Conservation (phyloP, 2,113 vertebrate species). For the Pelodiscus sinensis region DNA sequence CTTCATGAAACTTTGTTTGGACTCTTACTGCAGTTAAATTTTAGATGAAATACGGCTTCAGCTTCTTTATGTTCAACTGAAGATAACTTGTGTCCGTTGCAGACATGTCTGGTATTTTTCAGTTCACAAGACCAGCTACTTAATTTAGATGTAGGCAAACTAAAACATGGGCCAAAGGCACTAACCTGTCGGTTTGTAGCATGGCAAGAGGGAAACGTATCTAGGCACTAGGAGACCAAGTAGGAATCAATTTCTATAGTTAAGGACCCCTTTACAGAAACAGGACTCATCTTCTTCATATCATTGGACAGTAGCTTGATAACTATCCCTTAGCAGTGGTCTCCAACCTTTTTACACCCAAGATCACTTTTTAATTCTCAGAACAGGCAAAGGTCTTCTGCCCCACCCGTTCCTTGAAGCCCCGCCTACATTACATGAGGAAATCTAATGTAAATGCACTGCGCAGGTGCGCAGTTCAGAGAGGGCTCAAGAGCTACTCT, state of each 20-base stretch:
- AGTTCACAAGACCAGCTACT: constrained; percentile 4
- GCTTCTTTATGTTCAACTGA: not conserved
- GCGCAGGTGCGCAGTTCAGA: no score
- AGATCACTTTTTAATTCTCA: no score
- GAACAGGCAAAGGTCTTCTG: no score
- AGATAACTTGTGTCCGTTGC: not conserved
- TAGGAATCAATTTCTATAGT: not conserved
- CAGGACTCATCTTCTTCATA: not conserved
- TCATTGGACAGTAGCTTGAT: not conserved
- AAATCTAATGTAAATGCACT: no score
- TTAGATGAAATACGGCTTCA: not conserved
- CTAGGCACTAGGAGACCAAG: not conserved
- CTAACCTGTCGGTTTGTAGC: not conserved
- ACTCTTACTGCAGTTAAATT: not conserved
- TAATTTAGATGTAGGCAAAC: constrained; percentile 37
- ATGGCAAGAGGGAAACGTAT: not conserved
- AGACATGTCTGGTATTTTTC: constrained; percentile 26
- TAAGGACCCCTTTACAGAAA: not conserved
- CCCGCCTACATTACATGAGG: no score
- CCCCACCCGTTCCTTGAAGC: no score
- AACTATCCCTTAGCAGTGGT: not conserved
- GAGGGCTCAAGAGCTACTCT: no score
- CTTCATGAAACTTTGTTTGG: constrained; percentile 1
- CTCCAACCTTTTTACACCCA: no score
- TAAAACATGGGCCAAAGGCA: constrained; percentile 16